Conservation (phyloP, 1,140 invertebrate species). For the Nebria ingens region DNA sequence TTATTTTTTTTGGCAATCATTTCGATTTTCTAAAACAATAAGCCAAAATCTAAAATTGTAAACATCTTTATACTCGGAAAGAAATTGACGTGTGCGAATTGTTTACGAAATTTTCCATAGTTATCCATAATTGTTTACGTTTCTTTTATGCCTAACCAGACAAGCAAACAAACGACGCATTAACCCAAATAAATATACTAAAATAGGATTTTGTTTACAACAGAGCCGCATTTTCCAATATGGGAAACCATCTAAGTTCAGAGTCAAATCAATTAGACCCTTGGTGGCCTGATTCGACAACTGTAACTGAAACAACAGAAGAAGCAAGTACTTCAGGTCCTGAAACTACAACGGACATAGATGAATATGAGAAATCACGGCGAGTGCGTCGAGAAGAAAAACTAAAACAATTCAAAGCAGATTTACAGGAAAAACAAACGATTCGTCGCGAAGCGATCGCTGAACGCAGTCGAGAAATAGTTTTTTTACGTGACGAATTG, state of each 20-base stretch:
- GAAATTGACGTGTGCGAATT: too few species aligned
- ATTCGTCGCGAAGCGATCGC: constrained; percentile 44
- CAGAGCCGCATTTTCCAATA: neutral
- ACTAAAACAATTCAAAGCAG: constrained; percentile 45
- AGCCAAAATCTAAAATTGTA: too few species aligned
- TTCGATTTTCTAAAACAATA: too few species aligned
- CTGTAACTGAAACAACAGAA: neutral
- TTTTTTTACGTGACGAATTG: constrained; percentile 41
- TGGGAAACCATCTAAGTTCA: neutral
- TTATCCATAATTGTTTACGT: neutral
- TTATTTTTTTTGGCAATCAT: too few species aligned
- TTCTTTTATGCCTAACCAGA: neutral
- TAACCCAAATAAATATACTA: too few species aligned
- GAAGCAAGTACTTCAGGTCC: neutral
- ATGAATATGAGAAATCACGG: neutral
- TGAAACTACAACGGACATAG: neutral
- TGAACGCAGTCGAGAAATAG: constrained; percentile 45
- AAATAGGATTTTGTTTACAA: neutral
- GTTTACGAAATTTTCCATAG: too few species aligned
- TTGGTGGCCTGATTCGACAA: neutral
- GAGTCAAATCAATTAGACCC: neutral
- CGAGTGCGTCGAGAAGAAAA: constrained; percentile 15
- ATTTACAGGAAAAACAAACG: constrained; percentile 44
- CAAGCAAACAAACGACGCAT: too few species aligned
- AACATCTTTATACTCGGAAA: too few species aligned